A percentile compares a stretch with the other conserved stretches of the same genome.
phyloP scores from a whole-genome alignment of 2,888 invertebrate genomes.

The Taphrorychus bicolor region DNA sequence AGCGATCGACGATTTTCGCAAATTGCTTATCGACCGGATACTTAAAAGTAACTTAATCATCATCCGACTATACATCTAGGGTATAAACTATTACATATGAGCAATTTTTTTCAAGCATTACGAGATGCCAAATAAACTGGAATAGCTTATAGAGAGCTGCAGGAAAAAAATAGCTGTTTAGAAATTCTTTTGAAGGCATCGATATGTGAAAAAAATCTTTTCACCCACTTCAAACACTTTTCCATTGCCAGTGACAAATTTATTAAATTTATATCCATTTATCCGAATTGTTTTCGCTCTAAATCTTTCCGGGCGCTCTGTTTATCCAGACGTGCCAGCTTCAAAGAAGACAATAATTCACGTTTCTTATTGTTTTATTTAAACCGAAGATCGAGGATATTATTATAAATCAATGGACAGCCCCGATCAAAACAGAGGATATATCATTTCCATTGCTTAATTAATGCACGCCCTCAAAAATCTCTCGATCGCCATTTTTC shows the following conservation, averaged over 20 bases:
- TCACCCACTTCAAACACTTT: background rate
- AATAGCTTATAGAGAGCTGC: too few relatives aligned
- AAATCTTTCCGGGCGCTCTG: slow-evolving; percentile 23
- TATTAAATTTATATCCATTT: slow-evolving; percentile 12
- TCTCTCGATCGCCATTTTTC: background rate
- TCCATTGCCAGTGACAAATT: background rate
- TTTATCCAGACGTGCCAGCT: slow-evolving; percentile 23
- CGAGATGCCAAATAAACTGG: too few relatives aligned
- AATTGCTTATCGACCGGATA: too few relatives aligned
- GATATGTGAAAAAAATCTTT: background rate
- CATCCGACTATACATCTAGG: too few relatives aligned
- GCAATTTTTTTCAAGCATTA: too few relatives aligned
- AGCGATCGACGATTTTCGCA: too few relatives aligned
- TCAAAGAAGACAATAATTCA: slow-evolving; percentile 31
- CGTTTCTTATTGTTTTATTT: slow-evolving; percentile 34
- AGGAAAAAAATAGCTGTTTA: too few relatives aligned
- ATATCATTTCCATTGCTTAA: slow-evolving; percentile 20
- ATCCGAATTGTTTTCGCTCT: slow-evolving; percentile 25
- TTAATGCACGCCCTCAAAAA: background rate
- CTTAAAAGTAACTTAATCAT: too few relatives aligned
- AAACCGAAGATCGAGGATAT: slow-evolving; percentile 20
- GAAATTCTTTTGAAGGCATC: background rate
- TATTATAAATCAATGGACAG: slow-evolving; percentile 33
- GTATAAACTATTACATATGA: too few relatives aligned
- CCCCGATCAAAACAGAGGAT: slow-evolving; percentile 32